phyloP scores from a whole-genome alignment of 2,113 vertebrate species.

The Alethe castanea region DNA sequence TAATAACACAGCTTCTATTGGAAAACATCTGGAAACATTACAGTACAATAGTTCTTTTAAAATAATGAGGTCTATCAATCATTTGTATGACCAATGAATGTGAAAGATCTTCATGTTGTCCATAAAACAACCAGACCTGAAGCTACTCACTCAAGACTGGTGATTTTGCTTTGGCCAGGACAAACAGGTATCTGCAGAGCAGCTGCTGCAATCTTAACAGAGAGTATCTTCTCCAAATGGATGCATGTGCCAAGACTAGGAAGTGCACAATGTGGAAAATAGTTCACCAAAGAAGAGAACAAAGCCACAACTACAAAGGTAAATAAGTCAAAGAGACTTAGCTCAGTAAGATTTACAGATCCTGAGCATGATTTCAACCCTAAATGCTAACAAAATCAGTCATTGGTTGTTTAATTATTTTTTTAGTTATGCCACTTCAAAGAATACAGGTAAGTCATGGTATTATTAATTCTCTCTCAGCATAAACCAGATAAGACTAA shows the following conservation, averaged over 20 bases:
- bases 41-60: conserved; percentile 27
- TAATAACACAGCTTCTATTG: conserved; percentile 15
- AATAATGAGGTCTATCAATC: conserved; percentile 62
- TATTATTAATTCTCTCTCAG: background rate
- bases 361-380: conserved; percentile 22
- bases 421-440: background rate
- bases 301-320: conserved; percentile 68
- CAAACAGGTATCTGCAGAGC: conserved; percentile 50
- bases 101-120: conserved; percentile 43
- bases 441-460: background rate
- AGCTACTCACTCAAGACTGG: conserved; percentile 1
- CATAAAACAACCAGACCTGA: conserved; percentile 36
- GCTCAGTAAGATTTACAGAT: conserved; percentile 62
- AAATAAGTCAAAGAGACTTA: conserved; percentile 73
- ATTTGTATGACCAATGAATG: conserved; percentile 8
- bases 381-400: conserved; percentile 34
- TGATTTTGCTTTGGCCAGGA: conserved; percentile 61
- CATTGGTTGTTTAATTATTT: background rate
- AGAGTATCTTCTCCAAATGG: conserved; percentile 42
- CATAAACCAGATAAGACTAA: background rate
- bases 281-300: conserved; percentile 69
- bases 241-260: conserved; percentile 37
- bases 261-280: conserved; percentile 34
- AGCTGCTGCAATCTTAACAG: conserved; percentile 54
- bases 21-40: conserved; percentile 63